Conservation (phyloP, 2,888 invertebrate genomes). For the Synanthedon andrenaeformis region DNA sequence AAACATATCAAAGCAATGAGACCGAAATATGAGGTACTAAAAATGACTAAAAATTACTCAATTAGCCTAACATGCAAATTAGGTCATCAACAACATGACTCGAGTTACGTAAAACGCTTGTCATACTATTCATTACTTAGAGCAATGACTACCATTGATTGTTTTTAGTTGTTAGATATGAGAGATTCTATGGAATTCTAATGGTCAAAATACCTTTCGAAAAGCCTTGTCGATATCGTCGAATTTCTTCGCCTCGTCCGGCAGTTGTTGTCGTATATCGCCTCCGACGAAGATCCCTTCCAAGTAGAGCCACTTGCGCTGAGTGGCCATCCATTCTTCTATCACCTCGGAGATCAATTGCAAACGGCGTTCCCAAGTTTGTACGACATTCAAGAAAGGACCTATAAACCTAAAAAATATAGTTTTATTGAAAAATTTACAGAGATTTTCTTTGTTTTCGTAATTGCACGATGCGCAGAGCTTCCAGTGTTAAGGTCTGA, state of each 20-base stretch:
- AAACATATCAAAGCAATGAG: no score
- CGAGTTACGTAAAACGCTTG: no score
- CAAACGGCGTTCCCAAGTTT: slow-evolving; percentile 86
- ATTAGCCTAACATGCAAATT: no score
- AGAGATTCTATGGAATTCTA: no score
- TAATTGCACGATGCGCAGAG: no score
- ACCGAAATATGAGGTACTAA: no score
- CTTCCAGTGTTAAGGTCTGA: no score
- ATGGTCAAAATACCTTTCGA: slow-evolving; percentile 66
- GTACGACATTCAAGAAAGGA: slow-evolving; percentile 85
- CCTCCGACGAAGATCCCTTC: slow-evolving; percentile 94
- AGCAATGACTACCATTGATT: no score
- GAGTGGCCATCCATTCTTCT: slow-evolving; percentile 88
- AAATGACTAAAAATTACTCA: no score
- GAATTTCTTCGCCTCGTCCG: slow-evolving; percentile 91
- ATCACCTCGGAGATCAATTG: slow-evolving; percentile 87
- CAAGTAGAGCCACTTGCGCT: slow-evolving; percentile 91
- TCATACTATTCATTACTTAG: no score
- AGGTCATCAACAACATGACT: no score
- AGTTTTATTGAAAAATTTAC: neutral
- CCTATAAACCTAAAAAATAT: slow-evolving; percentile 79
- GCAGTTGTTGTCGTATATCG: slow-evolving; percentile 87
- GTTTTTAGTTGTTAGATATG: no score
- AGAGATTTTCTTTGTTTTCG: neutral
- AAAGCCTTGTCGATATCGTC: slow-evolving; percentile 88